A percentile compares a stretch with the other conserved stretches of the same genome.
phyloP scores from a whole-genome alignment of 92 coral and sea anemone genomes.

The Pocillopora meandrina region DNA sequence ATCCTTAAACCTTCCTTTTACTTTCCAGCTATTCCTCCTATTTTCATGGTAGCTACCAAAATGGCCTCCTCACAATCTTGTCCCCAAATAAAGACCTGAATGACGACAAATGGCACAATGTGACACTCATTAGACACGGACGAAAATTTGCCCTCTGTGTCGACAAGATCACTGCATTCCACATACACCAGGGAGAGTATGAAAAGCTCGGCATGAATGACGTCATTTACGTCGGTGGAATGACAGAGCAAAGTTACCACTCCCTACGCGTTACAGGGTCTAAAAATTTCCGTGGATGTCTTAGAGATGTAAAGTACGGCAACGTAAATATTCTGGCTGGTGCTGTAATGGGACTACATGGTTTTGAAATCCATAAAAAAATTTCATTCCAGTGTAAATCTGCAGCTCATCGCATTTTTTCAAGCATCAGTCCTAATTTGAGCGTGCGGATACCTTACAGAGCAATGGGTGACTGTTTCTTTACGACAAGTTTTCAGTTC shows the following conservation, averaged over 20 bases:
- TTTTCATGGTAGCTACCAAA: constrained; percentile 19
- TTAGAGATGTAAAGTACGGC: constrained; percentile 25
- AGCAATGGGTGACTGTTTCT: neutral
- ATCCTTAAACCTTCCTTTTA: neutral
- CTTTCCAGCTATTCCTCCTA: constrained; percentile 32
- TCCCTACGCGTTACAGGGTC: constrained; percentile 14
- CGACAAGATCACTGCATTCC: constrained; percentile 7
- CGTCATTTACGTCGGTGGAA: constrained; percentile 31
- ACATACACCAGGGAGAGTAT: constrained; percentile 17
- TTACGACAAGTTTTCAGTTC: constrained; percentile 34
- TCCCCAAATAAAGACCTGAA: constrained; percentile 21
- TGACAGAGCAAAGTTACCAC: neutral
- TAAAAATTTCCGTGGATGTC: constrained; percentile 28
- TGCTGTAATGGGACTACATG: constrained; percentile 3
- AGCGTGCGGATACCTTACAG: constrained; percentile 12
- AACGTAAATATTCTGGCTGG: constrained; percentile 2
- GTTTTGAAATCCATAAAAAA: constrained; percentile 14
- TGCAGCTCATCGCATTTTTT: constrained; percentile 13
- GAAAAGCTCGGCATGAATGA: constrained; percentile 23
- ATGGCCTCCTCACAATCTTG: neutral
- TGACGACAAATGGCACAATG: constrained; percentile 53
- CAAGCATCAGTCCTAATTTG: constrained; percentile 24
- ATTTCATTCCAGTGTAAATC: constrained; percentile 21
- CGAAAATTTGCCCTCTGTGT: constrained; percentile 36
- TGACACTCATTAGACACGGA: constrained; percentile 17